Conservation (phyloP, 2,113 vertebrate species). For the Takifugu flavidus region DNA sequence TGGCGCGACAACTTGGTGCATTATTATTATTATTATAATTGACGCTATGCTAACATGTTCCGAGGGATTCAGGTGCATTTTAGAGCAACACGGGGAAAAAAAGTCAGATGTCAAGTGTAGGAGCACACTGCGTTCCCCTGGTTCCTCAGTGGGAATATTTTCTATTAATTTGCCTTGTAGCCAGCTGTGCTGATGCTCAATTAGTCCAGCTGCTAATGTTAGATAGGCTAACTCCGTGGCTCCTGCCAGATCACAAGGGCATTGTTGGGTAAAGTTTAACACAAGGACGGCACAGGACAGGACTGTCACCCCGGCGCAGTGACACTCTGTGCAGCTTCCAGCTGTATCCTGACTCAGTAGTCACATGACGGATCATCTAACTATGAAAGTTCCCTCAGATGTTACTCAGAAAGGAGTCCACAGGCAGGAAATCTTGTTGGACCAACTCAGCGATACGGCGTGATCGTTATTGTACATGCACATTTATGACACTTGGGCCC, state of each 20-base stretch:
- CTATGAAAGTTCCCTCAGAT: conserved; percentile 20
- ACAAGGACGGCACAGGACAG: conserved; percentile 19
- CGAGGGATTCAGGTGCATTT: conserved; percentile 1
- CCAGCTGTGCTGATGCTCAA: conserved; percentile 20
- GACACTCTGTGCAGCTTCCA: conserved; percentile 30
- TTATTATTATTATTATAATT: conserved; percentile 1
- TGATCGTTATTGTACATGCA: too few species aligned
- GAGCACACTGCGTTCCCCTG: background rate
- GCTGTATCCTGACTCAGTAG: conserved; percentile 42
- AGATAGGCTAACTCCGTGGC: conserved; percentile 7
- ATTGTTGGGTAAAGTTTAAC: conserved; percentile 5
- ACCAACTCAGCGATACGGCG: too few species aligned
- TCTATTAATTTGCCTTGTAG: conserved; percentile 20
- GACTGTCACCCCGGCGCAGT: conserved; percentile 27
- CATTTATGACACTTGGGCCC: too few species aligned
- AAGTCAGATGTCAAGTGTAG: background rate
- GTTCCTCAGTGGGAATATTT: conserved; percentile 24
- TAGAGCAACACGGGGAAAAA: background rate
- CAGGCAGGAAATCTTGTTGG: conserved; percentile 3
- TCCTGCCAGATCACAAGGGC: conserved; percentile 5
- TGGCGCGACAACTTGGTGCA: conserved; percentile 17
- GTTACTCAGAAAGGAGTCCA: conserved; percentile 21
- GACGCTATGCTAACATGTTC: background rate
- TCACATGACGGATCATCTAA: conserved; percentile 38
- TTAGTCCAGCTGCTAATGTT: conserved; percentile 14